phyloP scores from a whole-genome alignment of 2,113 vertebrate genomes.

The Cariama cristata region DNA sequence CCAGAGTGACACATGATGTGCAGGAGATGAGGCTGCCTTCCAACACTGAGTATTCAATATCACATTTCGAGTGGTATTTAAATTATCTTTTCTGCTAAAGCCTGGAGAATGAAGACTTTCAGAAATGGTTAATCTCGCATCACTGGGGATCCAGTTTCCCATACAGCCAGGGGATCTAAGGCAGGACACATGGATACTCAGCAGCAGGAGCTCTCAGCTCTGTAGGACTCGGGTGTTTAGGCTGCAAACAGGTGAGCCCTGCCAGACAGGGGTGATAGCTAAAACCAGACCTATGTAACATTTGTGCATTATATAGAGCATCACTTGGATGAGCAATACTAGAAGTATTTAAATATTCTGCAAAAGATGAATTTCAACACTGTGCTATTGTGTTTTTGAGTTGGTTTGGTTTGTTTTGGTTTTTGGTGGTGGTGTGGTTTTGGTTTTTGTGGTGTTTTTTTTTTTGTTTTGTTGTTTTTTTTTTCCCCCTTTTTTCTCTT shows the following conservation, averaged over 20 bases:
- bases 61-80: not conserved
- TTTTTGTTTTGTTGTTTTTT: too few relatives aligned
- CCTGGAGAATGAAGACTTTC: not conserved
- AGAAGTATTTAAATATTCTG: not conserved
- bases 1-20: fast-evolving
- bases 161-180: not conserved
- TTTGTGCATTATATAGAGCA: not conserved
- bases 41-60: not conserved
- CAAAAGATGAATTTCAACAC: not conserved
- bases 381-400: not conserved
- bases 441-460: too few relatives aligned
- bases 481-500: not conserved
- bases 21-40: not conserved
- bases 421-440: too few relatives aligned
- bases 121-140: not conserved
- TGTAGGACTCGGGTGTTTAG: not conserved
- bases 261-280: not conserved
- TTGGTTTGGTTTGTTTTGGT: too few relatives aligned
- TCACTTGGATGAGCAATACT: not conserved
- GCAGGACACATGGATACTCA: not conserved
- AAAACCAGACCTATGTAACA: not conserved
- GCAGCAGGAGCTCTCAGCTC: not conserved
- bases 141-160: not conserved
- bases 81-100: not conserved
- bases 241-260: not conserved